phyloP scores from a whole-genome alignment of 2,888 invertebrate species.

The Zonitis immaculata region DNA sequence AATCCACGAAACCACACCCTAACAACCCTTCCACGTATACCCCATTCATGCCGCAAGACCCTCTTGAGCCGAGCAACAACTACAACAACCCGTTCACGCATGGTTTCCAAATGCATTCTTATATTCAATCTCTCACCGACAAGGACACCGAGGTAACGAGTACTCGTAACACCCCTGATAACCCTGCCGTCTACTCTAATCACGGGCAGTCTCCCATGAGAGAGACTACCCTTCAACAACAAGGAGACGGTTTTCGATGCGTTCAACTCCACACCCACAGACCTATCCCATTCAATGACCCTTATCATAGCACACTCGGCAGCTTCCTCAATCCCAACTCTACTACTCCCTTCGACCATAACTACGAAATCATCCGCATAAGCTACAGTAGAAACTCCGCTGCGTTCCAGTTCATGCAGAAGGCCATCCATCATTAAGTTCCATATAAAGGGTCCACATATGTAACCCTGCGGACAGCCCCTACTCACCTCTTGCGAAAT shows the following conservation, averaged over 20 bases:
- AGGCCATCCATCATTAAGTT: slow-evolving; percentile 1
- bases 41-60: neutral
- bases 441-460: no score
- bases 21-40: neutral
- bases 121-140: neutral
- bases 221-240: slow-evolving; percentile 3
- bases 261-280: no score
- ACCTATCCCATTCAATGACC: no score
- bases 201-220: neutral
- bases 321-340: no score
- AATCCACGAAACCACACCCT: neutral
- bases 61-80: neutral
- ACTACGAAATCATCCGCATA: neutral
- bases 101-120: neutral
- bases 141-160: neutral
- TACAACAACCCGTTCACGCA: neutral
- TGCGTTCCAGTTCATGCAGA: neutral
- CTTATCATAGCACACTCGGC: no score
- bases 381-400: neutral
- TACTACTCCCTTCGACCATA: no score
- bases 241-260: no score
- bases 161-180: neutral
- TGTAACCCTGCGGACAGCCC: neutral
- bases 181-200: neutral
- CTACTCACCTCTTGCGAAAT: neutral